A percentile compares a stretch with the other conserved stretches of the same genome.
phyloP scores from a whole-genome alignment of 2,113 vertebrate genomes.

The Cervus canadensis region DNA sequence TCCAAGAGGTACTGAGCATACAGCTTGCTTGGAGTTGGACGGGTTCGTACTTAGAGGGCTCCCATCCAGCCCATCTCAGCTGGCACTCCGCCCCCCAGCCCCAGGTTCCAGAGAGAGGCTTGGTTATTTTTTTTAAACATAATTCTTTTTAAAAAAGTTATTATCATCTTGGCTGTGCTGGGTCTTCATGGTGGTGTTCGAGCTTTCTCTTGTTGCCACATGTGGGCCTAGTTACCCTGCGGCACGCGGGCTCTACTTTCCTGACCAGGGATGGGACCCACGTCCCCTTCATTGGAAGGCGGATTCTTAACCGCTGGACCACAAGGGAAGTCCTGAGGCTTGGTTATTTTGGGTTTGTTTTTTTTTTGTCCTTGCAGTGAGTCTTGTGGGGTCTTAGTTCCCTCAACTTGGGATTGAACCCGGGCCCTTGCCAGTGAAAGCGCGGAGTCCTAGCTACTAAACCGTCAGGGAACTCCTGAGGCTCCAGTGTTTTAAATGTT shows the following conservation, averaged over 20 bases:
- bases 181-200: background rate
- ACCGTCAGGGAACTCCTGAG: background rate
- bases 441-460: background rate
- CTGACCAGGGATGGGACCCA: background rate
- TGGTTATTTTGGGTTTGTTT: background rate
- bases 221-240: background rate
- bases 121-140: background rate
- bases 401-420: background rate
- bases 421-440: background rate
- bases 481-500: background rate
- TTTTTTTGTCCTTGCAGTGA: background rate
- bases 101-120: background rate
- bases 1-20: accelerated
- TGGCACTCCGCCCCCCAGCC: background rate
- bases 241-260: background rate
- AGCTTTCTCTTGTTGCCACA: background rate
- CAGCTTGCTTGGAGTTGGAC: background rate
- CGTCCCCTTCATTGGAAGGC: background rate
- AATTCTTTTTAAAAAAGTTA: background rate
- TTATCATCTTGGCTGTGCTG: background rate
- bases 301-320: background rate
- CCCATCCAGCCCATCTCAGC: background rate
- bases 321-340: background rate
- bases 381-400: background rate
- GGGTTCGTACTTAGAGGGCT: background rate